Evolutionary conservation across 2,797 vertebrate species (phyloP).

Genomic region (Hydrophis major): DNA sequence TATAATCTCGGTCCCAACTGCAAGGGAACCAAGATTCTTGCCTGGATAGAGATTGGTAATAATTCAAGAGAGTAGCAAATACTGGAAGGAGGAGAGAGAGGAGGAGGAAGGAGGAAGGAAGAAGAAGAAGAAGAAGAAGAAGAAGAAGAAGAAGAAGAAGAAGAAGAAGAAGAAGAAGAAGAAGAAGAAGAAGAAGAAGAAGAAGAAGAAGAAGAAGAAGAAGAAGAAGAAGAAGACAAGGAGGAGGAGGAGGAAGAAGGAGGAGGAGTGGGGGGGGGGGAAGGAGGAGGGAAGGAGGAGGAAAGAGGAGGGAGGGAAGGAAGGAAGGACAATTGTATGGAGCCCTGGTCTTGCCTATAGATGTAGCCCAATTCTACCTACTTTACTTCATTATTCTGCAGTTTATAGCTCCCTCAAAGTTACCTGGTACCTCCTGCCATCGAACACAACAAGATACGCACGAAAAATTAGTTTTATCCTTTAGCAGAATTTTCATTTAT

Average conservation of each 20-base stretch:
- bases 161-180: accelerated
- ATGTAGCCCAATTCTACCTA: neutral
- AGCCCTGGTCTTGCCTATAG: neutral
- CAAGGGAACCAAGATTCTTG: neutral
- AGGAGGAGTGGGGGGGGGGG: accelerated
- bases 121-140: no score
- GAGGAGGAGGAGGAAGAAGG: no score
- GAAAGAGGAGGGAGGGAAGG: no score
- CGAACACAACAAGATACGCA: neutral
- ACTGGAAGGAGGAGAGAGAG: neutral
- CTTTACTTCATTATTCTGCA: neutral
- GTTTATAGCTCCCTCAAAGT: neutral
- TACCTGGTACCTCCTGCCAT: neutral
- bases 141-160: accelerated
- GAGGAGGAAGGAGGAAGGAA: neutral
- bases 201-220: no score
- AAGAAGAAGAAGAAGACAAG: no score
- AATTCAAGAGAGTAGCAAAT: neutral
- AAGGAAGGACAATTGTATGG: neutral
- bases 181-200: no score
- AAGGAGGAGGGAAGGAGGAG: accelerated
- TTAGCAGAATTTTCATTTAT: neutral
- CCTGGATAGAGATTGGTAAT: neutral
- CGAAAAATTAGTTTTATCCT: neutral
- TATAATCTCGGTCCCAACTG: neutral